Evolutionary conservation across 2,888 invertebrate species (phyloP), one percentile per base, ranked within the genome.

Genomic region (Stratiomys singularior): DNA sequence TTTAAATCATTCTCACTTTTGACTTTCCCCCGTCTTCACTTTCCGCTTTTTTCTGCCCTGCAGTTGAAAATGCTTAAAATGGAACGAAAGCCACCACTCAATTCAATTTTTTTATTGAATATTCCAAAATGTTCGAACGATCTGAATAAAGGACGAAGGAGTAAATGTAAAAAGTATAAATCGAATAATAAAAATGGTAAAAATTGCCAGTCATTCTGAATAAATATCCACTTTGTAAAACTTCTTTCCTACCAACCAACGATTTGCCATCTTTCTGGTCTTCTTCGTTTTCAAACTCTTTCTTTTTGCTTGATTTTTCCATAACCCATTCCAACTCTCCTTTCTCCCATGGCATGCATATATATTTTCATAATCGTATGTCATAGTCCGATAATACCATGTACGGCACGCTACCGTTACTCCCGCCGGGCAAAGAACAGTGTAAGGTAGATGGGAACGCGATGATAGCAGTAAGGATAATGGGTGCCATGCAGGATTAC

Each of bases 201-300:
- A 66, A 66, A 66, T 66, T 66, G 66, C 11, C 66, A 66, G 66
- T 66, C 66, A 66, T 66, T 66, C 21, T 37, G 37, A 66, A 66
- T 66, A 66, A 66, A 66, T 66, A 66, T 66, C 66, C 30, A 66
- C 44, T 66, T 66, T 66, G 15, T 66, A n/a, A 30, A 66, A 37
- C 21, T 52, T 52, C 66, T 66, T 66, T 37, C 37, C n/a, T 63
- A 0, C 3, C 9, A 15, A 25, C 28, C 63, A 52, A 52, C 52
- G 15, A 37, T 52, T 52, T 52, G 7, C 52, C 52, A 52, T 18
- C 52, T 37, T 37, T 37, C 37, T 9, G 37, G 18, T 52, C 15
- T 52, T 52, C 52, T 52, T 15, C 11, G 46, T 15, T 52, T 52
- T 52, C 4, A 15, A 18, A 18, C n/a, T 52, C 5, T 18, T 52